Evolutionary conservation across 2,797 vertebrate genomes (phyloP), one percentile per base, ranked within the genome.

Genomic region (Hozukius guyotensis): DNA sequence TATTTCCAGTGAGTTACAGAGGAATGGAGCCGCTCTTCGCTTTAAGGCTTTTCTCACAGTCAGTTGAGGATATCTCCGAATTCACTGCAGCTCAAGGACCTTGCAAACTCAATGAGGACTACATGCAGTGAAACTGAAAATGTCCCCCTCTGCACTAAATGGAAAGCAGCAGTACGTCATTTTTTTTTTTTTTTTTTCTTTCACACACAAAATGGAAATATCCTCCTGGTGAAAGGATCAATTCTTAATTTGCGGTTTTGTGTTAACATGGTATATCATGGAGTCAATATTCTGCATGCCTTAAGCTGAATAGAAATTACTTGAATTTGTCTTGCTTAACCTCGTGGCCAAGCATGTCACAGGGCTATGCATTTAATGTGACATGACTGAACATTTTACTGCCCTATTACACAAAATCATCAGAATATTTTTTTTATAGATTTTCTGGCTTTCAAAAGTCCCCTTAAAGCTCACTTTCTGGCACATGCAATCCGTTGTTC

Each of bases 1-100:
- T 94, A 94, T 95, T 95, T 95, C 88, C 89, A 88, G 88, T 79
- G 80, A 90, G 87, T 90, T 92, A 89, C 92, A 82, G 87, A 93
- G 92, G 94, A 94, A 84, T 77, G 65, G 72, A 90, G 81, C 82
- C 25, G 32, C 82, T 93, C 78, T 86, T 42, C 42, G 79, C 88
- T 92, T 88, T 89, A 85, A 93, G 88, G 82, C 83, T 88, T 90
- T 46, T 90, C 86, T 87, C 70, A 80, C 81, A 86, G 85, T 80
- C 81, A 88, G 72, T 82, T 81, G 76, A 87, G 74, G 84, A 92
- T 94, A 92, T 88, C 76, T 78, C 77, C 61, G 57, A 84, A 86
- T 89, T 90, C 84, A 75, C 83, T 81, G 76, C 75, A 85, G 77
- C 86, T 90, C 53, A 88, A 85, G 83, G 79, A 72, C 88, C 79